These are phyloP conservation scores for Perca schrenkii DNA, from an alignment of 2,113 vertebrate species.

Conservation along the genomic window DNA sequence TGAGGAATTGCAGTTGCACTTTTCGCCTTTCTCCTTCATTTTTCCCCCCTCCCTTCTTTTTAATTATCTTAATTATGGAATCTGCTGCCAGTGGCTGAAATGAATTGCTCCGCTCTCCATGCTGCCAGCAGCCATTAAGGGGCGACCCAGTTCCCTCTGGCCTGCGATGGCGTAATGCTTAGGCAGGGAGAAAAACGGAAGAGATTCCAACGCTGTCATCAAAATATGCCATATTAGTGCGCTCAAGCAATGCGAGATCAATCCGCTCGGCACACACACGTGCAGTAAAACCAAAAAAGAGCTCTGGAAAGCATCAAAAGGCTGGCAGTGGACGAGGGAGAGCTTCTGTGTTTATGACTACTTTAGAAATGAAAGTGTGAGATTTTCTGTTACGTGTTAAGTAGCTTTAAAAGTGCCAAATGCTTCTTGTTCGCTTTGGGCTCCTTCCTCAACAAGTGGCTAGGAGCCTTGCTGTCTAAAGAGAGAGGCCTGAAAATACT, in stretches of 20 bases:
- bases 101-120: constrained; percentile 59
- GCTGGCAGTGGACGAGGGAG: constrained; percentile 7
- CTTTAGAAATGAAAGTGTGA: constrained; percentile 42
- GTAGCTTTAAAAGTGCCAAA: constrained; percentile 37
- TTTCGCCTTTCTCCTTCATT: constrained; percentile 22
- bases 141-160: constrained; percentile 54
- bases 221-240: constrained; percentile 60
- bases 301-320: constrained; percentile 48
- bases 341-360: constrained; percentile 44
- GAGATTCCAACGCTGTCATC: constrained; percentile 69
- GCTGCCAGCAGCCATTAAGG: constrained; percentile 64
- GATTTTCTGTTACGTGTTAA: constrained; percentile 20
- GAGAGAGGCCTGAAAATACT: constrained; percentile 14
- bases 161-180: constrained; percentile 46
- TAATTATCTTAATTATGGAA: constrained; percentile 80
- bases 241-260: constrained; percentile 45
- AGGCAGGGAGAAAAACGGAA: constrained; percentile 59
- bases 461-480: not conserved
- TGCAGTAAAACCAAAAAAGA: constrained; percentile 39
- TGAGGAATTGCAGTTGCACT: constrained; percentile 44
- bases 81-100: constrained; percentile 65
- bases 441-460: constrained; percentile 27
- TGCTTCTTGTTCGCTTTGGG: constrained; percentile 5
- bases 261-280: constrained; percentile 47
- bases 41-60: constrained; percentile 26